Conservation (phyloP, 2,888 invertebrate species). For the Hypomecis punctinalis region DNA sequence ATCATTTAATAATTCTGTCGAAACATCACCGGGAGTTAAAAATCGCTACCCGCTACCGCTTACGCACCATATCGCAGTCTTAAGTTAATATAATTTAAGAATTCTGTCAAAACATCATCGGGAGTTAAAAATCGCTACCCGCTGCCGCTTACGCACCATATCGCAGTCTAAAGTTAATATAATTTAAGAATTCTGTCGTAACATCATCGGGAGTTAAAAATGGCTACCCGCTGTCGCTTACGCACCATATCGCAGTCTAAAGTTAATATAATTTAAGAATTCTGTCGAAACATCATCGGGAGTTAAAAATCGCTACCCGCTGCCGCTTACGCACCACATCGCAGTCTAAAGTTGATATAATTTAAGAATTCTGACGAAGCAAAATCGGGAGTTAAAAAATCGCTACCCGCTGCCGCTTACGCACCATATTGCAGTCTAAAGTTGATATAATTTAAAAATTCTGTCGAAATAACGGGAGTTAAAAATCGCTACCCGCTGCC, state of each 20-base stretch:
- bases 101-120: too few relatives aligned
- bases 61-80: too few relatives aligned
- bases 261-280: constrained; percentile 17
- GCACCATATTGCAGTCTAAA: too few relatives aligned
- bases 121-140: constrained; percentile 12
- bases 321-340: constrained; percentile 10
- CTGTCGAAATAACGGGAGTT: constrained; percentile 1
- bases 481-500: too few relatives aligned
- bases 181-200: constrained; percentile 17
- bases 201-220: constrained; percentile 14
- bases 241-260: constrained; percentile 2
- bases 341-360: constrained; percentile 11
- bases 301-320: constrained; percentile 15
- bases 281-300: constrained; percentile 20
- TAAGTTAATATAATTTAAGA: too few relatives aligned
- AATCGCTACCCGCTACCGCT: too few relatives aligned
- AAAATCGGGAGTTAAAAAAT: neutral
- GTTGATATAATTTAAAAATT: neutral
- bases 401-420: too few relatives aligned
- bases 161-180: constrained; percentile 15
- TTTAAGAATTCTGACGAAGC: constrained; percentile 17
- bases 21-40: too few relatives aligned
- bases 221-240: constrained; percentile 16
- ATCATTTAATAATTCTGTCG: too few relatives aligned
- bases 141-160: constrained; percentile 11